Base-by-base conservation (phyloP, 2,888 invertebrate genomes). In the Boloria selene region DNA sequence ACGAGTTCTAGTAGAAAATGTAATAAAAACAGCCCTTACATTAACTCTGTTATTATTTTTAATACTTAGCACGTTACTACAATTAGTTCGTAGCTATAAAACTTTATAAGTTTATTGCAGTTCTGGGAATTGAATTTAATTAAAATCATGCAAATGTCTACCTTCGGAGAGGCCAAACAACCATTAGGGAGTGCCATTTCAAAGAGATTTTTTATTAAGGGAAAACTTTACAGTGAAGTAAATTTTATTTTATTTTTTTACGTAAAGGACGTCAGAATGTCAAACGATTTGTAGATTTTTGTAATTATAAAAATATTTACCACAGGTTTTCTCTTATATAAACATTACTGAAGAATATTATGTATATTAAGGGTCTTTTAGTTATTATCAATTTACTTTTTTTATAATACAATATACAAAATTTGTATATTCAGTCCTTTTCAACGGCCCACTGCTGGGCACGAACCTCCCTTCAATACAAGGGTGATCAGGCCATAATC, bases 71-170 rank as follows among this genome's bases (percentile, higher is more conserved):
- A 18, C 50, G 55, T 52, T 53, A 50, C 51, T 45, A 61, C 71
- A 70, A 67, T 71, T 65, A 69, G 69, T 73, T 71, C 61, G 69
- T 66, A 66, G 64, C 51, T 54, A 60, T 62, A 68, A 64, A 70
- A 66, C 65, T 68, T 66, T 67, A 65, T 61, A 58, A 65, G 60
- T 68, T 67, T 70, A 68, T 70, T 67, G 65, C 70, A 65, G 63
- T 68, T 62, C 65, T 66, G 63, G 68, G 64, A 68, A 68, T 63
- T 66, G 71, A 70, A 81, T 82, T 85, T 83, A 85, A 86, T 85
- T 85, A 82, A 83, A 84, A 80, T 77, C 77, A 82, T 85, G 82
- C 82, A 83, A 85, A 84, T 82, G 75, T 66, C 64, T 65, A 56
- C 80, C 81, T 76, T 70, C 73, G 61, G 63, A 68, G 66, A 69